phyloP scores from a whole-genome alignment of 2,888 invertebrate species.

The Ligdia adustata region DNA sequence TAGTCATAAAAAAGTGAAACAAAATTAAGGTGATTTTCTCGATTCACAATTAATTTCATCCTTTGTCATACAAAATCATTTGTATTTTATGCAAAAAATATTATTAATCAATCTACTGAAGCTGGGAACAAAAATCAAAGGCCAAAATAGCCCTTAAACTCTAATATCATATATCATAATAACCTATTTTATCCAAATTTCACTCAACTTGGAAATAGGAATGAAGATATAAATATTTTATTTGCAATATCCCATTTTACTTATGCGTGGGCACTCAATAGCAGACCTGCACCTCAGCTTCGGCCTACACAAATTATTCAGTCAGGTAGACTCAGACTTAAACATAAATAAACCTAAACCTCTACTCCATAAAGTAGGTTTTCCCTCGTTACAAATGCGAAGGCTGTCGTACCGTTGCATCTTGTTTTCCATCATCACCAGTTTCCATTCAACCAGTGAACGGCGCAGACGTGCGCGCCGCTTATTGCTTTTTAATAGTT shows the following conservation, averaged over 20 bases:
- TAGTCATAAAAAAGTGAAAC: too few relatives aligned
- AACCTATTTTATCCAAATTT: too few relatives aligned
- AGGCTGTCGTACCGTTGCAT: slow-evolving; percentile 52
- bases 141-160: too few relatives aligned
- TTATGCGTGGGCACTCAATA: slow-evolving; percentile 43
- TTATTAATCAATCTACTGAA: too few relatives aligned
- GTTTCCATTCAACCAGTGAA: slow-evolving; percentile 53
- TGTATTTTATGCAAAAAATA: too few relatives aligned
- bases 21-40: too few relatives aligned
- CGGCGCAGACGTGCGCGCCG: slow-evolving; percentile 48
- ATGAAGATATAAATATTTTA: too few relatives aligned
- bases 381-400: slow-evolving; percentile 43
- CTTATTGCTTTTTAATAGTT: slow-evolving; percentile 40
- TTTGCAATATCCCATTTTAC: slow-evolving; percentile 6
- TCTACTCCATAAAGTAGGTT: slow-evolving; percentile 45
- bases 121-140: too few relatives aligned
- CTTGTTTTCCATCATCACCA: slow-evolving; percentile 57
- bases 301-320: slow-evolving; percentile 29
- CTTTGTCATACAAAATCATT: too few relatives aligned
- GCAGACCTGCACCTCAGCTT: slow-evolving; percentile 27
- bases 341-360: slow-evolving; percentile 27
- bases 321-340: slow-evolving; percentile 17
- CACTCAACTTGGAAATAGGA: neutral
- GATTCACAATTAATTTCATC: too few relatives aligned
- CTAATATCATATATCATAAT: too few relatives aligned